Evolutionary conservation across 2,113 vertebrate genomes (phyloP), one percentile per base, ranked within the genome.

Genomic region (Scomber colias): DNA sequence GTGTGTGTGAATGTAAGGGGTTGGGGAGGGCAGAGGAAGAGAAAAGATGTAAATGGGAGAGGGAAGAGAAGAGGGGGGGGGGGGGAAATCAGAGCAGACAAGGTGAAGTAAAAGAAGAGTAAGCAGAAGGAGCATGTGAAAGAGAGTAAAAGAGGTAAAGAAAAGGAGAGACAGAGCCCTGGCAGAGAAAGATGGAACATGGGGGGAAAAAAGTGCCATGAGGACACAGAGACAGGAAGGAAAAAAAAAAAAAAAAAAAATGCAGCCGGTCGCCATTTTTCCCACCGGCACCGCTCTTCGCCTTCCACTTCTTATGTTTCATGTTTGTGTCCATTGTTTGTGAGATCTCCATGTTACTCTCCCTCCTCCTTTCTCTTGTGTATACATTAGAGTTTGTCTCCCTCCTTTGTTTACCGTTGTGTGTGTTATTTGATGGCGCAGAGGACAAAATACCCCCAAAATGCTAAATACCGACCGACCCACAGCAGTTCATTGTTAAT

Each of bases 141-240:
- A 27, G 40, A 61, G 53, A 19, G 49, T 7, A 27, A 27, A 27
- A 27, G 31, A 72, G 14, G 45, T 69, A 68, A 13, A 5, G 50
- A 67, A 64, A 71, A 60, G 15, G 44, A 40, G 27, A 54, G 70
- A 13, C 24, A 62, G 72, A 3, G 2, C 12, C 15, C 31, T 45
- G 64, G 70, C 46, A 81, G 82, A 75, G 72, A 49, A 77, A 78
- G 79, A 75, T 73, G 53, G 68, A 85, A 70, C 56, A 71, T 80
- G 56, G 67, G 87, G 82, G 56, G 67, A 87, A 80, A 87, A 80
- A 92, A 93, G 83, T 90, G 89, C 90, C 75, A 88, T 27, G 15
- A 92, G 89, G 81, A 89, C 80, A 84, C 77, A 44, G 65, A 81
- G 66, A 77, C 0, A 21, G 55, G 2, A 64, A 71, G 7, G 31